phyloP scores from a whole-genome alignment of 2,888 invertebrate genomes.

The Graphium colonna region DNA sequence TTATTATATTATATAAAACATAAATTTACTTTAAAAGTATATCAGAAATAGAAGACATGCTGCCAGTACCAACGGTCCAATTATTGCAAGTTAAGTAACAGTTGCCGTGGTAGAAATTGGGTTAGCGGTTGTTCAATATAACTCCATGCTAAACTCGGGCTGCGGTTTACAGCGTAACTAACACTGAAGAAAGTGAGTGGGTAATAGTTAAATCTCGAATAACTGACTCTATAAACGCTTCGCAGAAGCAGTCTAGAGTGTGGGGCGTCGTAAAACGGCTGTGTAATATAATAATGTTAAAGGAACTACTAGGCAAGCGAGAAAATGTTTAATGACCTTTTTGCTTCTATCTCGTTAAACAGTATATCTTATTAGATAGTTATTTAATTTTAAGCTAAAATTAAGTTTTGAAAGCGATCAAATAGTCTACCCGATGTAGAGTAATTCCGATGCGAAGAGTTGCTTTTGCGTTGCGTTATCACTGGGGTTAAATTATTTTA shows the following conservation, averaged over 20 bases:
- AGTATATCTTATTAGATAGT: too few species aligned
- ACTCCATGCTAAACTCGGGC: not conserved
- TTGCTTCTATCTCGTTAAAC: too few species aligned
- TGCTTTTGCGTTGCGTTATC: too few species aligned
- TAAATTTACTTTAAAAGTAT: too few species aligned
- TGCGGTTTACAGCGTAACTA: slow-evolving; percentile 4
- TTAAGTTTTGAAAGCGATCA: too few species aligned
- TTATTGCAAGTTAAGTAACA: not conserved
- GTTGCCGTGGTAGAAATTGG: slow-evolving; percentile 6
- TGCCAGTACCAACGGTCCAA: not conserved
- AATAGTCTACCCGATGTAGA: too few species aligned
- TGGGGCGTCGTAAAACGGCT: slow-evolving; percentile 1
- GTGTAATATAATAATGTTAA: not conserved
- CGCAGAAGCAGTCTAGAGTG: not conserved
- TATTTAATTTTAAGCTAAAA: too few species aligned
- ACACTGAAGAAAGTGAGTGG: slow-evolving; percentile 5
- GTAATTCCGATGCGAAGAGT: too few species aligned
- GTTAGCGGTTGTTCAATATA: not conserved
- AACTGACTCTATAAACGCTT: not conserved
- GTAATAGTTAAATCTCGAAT: slow-evolving; percentile 7
- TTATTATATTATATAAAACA: not conserved
- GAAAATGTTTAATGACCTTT: not conserved
- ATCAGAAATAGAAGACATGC: not conserved
- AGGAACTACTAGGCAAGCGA: not conserved
- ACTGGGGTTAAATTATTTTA: too few species aligned